Percentiles rank a stretch among this genome's conserved stretches.
Conservation (phyloP, 2,113 vertebrate species). For the Chlorodrepanis virens region DNA sequence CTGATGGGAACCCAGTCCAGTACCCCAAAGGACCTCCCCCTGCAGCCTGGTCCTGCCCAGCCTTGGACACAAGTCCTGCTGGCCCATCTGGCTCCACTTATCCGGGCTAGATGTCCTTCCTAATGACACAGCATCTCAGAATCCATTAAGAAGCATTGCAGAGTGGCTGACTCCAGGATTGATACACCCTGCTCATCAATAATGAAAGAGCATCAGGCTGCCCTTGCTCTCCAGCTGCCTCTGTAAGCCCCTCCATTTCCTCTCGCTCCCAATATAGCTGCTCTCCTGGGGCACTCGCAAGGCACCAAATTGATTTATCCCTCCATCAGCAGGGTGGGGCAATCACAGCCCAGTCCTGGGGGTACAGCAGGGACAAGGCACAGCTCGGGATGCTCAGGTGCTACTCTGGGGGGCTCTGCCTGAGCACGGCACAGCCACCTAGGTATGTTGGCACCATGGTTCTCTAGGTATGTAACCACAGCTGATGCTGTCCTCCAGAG, state of each 20-base stretch:
- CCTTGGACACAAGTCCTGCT: not conserved
- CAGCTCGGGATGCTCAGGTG: fast-evolving
- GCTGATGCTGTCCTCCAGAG: not conserved
- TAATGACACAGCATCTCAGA: slow-evolving; percentile 67
- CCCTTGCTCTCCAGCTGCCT: slow-evolving; percentile 45
- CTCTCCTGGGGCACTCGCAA: not conserved
- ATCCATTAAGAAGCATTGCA: slow-evolving; percentile 22
- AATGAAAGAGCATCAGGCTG: slow-evolving; percentile 46
- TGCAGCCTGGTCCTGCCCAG: not conserved
- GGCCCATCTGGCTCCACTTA: slow-evolving; percentile 14
- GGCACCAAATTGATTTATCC: slow-evolving; percentile 14
- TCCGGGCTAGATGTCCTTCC: not conserved
- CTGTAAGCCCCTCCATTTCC: slow-evolving; percentile 38
- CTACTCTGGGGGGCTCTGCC: not conserved
- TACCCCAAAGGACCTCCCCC: not conserved
- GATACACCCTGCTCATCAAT: slow-evolving; percentile 57
- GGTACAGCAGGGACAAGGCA: not conserved
- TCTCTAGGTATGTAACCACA: not conserved
- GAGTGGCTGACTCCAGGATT: slow-evolving; percentile 34
- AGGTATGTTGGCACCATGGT: fast-evolving
- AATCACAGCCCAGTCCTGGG: fast-evolving
- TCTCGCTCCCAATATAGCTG: not conserved
- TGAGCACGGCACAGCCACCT: fast-evolving
- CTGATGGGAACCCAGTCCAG: not conserved
- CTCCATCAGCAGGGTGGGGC: not conserved